phyloP scores from a whole-genome alignment of 1,140 invertebrate genomes.

The Trichoplusia ni region DNA sequence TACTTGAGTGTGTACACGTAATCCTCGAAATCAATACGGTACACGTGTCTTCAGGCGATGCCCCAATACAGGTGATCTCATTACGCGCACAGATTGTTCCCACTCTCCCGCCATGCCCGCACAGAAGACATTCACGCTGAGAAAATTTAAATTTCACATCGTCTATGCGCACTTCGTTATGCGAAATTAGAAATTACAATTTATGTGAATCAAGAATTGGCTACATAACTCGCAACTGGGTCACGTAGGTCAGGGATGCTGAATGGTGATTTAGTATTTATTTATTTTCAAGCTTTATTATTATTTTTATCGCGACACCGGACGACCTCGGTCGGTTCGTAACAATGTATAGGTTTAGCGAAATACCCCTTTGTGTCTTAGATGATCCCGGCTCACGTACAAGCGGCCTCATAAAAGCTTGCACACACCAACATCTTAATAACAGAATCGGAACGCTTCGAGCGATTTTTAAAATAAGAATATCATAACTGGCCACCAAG shows the following conservation, averaged over 20 bases:
- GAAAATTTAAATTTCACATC: constrained; percentile 33
- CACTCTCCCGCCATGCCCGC: background rate
- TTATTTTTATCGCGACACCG: constrained; percentile 19
- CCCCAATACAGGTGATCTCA: constrained; percentile 11
- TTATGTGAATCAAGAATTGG: constrained; percentile 28
- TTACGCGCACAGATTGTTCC: background rate
- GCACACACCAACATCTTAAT: constrained; percentile 73
- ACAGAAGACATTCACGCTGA: constrained; percentile 20
- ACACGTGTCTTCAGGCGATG: constrained; percentile 13
- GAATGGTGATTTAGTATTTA: constrained; percentile 32
- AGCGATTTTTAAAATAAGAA: constrained; percentile 79
- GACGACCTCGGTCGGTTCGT: constrained; percentile 13
- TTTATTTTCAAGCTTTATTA: constrained; percentile 35
- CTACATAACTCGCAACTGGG: constrained; percentile 42
- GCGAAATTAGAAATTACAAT: constrained; percentile 41
- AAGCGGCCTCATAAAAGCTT: constrained; percentile 57
- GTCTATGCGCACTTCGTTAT: constrained; percentile 30
- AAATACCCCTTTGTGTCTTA: constrained; percentile 59
- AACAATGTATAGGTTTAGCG: constrained; percentile 31
- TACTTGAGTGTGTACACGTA: background rate
- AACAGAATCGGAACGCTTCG: constrained; percentile 73
- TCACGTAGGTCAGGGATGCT: constrained; percentile 53
- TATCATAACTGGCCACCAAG: constrained; percentile 74
- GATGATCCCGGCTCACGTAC: constrained; percentile 42
- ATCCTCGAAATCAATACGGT: constrained; percentile 13